These are phyloP conservation scores for Vidua chalybeata DNA, from an alignment of 2,113 vertebrate species.

Conservation along the genomic window DNA sequence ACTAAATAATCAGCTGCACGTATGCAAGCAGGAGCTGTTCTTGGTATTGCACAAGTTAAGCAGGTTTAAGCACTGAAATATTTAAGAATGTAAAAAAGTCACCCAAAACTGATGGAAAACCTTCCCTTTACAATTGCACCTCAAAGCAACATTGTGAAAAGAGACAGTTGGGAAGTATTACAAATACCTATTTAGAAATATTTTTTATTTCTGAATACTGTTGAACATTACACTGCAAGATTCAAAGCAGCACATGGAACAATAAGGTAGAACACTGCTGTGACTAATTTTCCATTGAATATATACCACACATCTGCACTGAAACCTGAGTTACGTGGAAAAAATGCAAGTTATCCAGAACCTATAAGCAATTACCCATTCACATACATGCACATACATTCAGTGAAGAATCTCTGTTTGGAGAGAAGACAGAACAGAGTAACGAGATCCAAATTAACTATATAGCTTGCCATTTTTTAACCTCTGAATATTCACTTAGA, in stretches of 20 bases:
- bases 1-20: background rate
- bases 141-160: background rate
- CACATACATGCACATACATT: background rate
- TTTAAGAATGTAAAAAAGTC: background rate
- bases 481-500: background rate
- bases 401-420: background rate
- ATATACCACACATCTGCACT: background rate
- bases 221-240: background rate
- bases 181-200: fast-evolving
- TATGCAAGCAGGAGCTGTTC: background rate
- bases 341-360: background rate
- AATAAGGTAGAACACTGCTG: background rate
- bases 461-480: background rate
- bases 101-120: background rate
- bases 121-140: background rate
- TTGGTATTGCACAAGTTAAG: background rate
- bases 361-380: background rate
- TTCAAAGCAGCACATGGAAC: background rate
- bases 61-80: background rate
- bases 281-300: background rate
- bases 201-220: background rate
- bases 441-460: background rate
- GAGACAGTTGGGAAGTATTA: background rate
- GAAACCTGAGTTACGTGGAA: background rate
- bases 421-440: background rate